phyloP scores from a whole-genome alignment of 2,797 vertebrate species.

The Takifugu ocellatus region DNA sequence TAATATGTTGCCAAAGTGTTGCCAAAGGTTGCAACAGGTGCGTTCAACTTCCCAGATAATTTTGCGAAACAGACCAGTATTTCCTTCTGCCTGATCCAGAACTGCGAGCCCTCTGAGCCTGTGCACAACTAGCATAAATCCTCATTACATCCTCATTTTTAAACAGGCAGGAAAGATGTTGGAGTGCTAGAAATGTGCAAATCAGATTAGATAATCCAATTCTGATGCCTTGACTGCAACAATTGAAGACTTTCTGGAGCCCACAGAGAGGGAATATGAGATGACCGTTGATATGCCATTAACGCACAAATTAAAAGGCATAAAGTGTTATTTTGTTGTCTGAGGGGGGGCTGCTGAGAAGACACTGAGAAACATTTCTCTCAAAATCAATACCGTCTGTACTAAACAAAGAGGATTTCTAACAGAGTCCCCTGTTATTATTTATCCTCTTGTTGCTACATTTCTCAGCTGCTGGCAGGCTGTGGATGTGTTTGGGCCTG shows the following conservation, averaged over 20 bases:
- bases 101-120: background rate
- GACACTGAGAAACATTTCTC: conserved; percentile 69
- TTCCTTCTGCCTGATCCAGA: conserved; percentile 18
- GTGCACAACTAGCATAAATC: conserved; percentile 15
- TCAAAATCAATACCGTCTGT: conserved; percentile 75
- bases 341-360: conserved; percentile 32
- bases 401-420: conserved; percentile 70
- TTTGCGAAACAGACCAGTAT: conserved; percentile 26
- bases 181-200: conserved; percentile 54
- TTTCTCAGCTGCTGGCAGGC: conserved; percentile 59
- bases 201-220: conserved; percentile 73
- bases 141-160: conserved; percentile 37
- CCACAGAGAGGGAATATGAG: conserved; percentile 65
- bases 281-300: conserved; percentile 41
- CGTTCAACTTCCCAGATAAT: conserved; percentile 30
- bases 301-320: conserved; percentile 36
- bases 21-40: conserved; percentile 34
- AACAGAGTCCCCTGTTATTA: conserved; percentile 79
- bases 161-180: conserved; percentile 46
- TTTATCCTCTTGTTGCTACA: conserved; percentile 72
- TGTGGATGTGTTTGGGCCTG: conserved; percentile 69
- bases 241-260: conserved; percentile 62
- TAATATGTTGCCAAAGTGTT: conserved; percentile 12
- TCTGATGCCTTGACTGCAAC: conserved; percentile 56
- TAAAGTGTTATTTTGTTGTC: conserved; percentile 57